Base-by-base conservation (phyloP, 1,140 invertebrate genomes). In the Macrosteles quadrilineatus region DNA sequence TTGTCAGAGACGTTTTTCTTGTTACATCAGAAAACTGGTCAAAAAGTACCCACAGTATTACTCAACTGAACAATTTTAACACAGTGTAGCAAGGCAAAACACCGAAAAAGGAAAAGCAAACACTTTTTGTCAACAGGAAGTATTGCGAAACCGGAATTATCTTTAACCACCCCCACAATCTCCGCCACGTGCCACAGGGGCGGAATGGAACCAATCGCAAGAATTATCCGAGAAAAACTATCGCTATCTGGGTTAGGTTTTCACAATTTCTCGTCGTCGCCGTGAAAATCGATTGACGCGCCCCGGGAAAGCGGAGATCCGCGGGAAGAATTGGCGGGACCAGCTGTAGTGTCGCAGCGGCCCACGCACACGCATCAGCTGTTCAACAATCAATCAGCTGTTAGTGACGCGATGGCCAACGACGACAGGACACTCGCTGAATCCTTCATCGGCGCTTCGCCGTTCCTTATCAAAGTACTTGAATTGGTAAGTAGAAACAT, bases 401-500 rank as follows among this genome's bases (percentile, higher is more conserved):
- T 25, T 4, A 9, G 6, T 27, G 2, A 65, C 76, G 78, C 11
- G 68, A 75, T 78, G 79, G 78, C 75, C 79, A 40, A 75, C 78
- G 11, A 75, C 71, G 0, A 36, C 76, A 1, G 80, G 78, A 65
- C 63, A 78, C 69, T 78, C 77, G 74, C 76, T 72, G 69, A 78
- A 75, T 64, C 72, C 70, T 73, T 76, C 71, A 30, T 76, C n/a
- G 72, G 73, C 29, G 75, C 73, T 9, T 75, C 73, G n/a, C 79
- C 79, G 3, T 72, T 84, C 30, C 27, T 81, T 1, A 66, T 81
- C 31, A 84, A 84, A 77, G 75, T 81, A 1, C 63, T 76, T 2
- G 81, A 85, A 81, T 74, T 85, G 66, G 83, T 83, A 64, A 80
- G 80, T 79, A 67, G 50, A 9, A 3, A 21, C 4, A 50, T 19